phyloP scores from a whole-genome alignment of 2,113 vertebrate species.

The Etia nguti region DNA sequence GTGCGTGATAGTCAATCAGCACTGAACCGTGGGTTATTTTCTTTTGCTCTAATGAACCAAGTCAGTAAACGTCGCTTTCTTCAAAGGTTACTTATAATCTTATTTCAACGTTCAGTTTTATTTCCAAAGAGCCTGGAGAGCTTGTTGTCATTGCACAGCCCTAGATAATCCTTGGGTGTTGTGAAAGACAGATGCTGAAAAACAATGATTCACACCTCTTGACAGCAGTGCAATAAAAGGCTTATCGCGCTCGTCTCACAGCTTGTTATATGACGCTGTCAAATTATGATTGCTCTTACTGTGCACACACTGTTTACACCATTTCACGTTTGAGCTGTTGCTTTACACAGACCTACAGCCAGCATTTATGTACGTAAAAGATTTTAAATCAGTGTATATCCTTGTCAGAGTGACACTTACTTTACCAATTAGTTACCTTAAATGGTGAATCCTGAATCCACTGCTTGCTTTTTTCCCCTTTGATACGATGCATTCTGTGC shows the following conservation, averaged over 20 bases:
- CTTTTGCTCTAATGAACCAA: neutral
- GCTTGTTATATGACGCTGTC: neutral
- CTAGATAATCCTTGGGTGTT: neutral
- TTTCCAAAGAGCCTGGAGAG: neutral
- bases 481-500: neutral
- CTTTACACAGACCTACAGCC: neutral
- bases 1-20: neutral
- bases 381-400: neutral
- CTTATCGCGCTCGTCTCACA: neutral
- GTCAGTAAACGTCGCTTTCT: neutral
- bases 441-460: neutral
- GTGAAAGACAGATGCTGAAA: neutral
- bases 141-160: neutral
- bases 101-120: neutral
- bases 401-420: neutral
- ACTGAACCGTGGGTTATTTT: neutral
- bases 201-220: neutral
- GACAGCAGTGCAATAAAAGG: neutral
- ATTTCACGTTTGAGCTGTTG: neutral
- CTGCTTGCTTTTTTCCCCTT: neutral
- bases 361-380: neutral
- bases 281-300: neutral
- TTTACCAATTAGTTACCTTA: neutral
- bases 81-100: neutral
- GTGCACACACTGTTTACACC: neutral